Evolutionary conservation across 2,797 vertebrate genomes (phyloP).

Genomic region (Acipenser ruthenus): DNA sequence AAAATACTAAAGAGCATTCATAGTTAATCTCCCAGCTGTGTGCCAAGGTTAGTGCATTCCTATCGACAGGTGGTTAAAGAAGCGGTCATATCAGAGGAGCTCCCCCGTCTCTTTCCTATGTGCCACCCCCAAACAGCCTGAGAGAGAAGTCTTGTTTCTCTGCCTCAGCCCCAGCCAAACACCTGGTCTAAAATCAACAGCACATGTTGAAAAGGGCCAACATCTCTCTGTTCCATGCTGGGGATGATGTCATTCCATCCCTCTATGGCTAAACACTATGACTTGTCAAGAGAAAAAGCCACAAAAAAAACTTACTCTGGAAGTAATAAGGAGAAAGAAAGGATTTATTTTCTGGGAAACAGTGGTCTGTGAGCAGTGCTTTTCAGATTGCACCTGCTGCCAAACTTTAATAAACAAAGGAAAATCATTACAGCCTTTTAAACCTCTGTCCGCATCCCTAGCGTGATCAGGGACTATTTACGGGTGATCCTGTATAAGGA

Average conservation of each 20-base stretch:
- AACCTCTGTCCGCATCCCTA: conserved; percentile 16
- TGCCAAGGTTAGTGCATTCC: conserved; percentile 18
- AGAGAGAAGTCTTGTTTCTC: conserved; percentile 26
- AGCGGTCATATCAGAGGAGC: conserved; percentile 4
- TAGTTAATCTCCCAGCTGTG: conserved; percentile 13
- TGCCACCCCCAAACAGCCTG: conserved; percentile 12
- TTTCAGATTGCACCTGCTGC: conserved; percentile 27
- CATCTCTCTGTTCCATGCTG: conserved; percentile 18
- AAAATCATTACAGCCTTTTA: conserved; percentile 29
- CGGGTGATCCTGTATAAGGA: no score
- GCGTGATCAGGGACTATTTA: conserved; percentile 22
- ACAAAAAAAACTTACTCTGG: conserved; percentile 20
- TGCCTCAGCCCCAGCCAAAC: conserved; percentile 17
- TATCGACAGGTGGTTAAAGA: conserved; percentile 27
- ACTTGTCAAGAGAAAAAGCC: conserved; percentile 30
- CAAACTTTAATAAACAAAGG: conserved; percentile 28
- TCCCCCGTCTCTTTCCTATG: conserved; percentile 7
- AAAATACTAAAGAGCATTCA: neutral
- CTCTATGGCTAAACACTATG: conserved; percentile 21
- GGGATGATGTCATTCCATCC: conserved; percentile 32
- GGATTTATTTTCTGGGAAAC: conserved; percentile 22
- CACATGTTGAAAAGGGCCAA: conserved; percentile 30
- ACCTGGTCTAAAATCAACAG: conserved; percentile 42
- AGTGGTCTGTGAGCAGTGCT: conserved; percentile 16
- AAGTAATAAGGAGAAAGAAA: conserved; percentile 14